Percentiles rank a stretch among this genome's conserved stretches.
Evolutionary conservation across 2,797 vertebrate genomes (phyloP).

Genomic region (Falco concolor): DNA sequence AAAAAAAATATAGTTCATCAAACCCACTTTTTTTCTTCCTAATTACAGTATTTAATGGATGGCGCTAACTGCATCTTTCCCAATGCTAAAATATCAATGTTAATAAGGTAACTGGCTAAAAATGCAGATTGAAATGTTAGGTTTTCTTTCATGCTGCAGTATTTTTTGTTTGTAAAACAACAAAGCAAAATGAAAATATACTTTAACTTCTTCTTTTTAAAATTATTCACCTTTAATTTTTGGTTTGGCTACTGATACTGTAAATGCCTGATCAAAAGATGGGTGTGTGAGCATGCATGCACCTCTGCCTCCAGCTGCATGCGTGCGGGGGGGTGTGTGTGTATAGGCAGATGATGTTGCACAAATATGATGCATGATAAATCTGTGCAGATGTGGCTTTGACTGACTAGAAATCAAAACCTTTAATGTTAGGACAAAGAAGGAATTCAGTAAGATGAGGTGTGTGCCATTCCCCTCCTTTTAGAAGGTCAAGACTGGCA

Average conservation of each 20-base stretch:
- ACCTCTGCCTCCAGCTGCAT: neutral
- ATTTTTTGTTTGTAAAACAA: neutral
- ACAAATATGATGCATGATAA: neutral
- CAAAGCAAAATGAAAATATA: neutral
- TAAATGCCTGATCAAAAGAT: neutral
- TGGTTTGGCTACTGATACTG: neutral
- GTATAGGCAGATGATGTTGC: neutral
- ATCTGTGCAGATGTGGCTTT: neutral
- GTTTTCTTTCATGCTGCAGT: neutral
- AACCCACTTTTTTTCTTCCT: neutral
- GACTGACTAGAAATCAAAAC: neutral
- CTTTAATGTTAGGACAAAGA: neutral
- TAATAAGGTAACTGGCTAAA: neutral
- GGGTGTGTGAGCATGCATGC: fast-evolving
- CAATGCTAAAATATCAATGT: neutral
- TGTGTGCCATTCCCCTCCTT: neutral
- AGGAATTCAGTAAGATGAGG: neutral
- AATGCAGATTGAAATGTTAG: neutral
- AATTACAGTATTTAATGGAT: neutral
- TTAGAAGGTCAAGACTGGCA: neutral
- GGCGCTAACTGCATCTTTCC: neutral
- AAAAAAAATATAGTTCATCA: neutral
- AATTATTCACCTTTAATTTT: neutral
- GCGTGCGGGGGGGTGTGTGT: no score
- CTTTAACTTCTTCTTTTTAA: neutral